Conservation (phyloP, 2,113 vertebrate genomes). For the Procavia capensis region DNA sequence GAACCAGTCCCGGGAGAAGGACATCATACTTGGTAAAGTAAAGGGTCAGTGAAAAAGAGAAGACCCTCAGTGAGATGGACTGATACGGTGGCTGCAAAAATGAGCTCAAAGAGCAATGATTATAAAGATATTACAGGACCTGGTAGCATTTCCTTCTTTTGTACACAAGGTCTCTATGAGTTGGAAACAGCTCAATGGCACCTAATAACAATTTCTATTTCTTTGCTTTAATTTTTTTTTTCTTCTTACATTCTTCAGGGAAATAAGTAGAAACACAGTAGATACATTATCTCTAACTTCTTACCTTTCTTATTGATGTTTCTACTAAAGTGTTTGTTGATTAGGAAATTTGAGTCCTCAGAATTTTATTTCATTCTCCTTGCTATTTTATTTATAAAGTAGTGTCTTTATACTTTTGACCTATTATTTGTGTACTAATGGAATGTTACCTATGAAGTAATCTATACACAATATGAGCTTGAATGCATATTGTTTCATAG, state of each 20-base stretch:
- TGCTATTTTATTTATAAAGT: background rate
- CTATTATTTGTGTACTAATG: rapidly evolving
- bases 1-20: no score
- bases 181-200: no score
- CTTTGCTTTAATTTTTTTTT: background rate
- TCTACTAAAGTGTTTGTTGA: background rate
- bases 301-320: background rate
- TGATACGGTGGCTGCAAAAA: no score
- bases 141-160: no score
- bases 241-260: background rate
- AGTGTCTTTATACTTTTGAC: background rate
- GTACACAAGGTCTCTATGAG: no score
- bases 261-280: background rate
- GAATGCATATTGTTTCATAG: background rate
- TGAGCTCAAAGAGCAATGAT: no score
- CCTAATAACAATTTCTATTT: background rate
- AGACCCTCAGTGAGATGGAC: no score
- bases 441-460: rapidly evolving
- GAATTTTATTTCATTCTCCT: background rate
- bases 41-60: no score
- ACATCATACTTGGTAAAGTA: no score
- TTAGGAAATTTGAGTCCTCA: background rate
- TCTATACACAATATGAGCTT: background rate
- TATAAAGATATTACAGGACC: no score
- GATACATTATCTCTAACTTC: background rate